Percentiles rank a stretch among this genome's conserved stretches.
phyloP scores from a whole-genome alignment of 2,113 vertebrate species.

The Oophaga pumilio region DNA sequence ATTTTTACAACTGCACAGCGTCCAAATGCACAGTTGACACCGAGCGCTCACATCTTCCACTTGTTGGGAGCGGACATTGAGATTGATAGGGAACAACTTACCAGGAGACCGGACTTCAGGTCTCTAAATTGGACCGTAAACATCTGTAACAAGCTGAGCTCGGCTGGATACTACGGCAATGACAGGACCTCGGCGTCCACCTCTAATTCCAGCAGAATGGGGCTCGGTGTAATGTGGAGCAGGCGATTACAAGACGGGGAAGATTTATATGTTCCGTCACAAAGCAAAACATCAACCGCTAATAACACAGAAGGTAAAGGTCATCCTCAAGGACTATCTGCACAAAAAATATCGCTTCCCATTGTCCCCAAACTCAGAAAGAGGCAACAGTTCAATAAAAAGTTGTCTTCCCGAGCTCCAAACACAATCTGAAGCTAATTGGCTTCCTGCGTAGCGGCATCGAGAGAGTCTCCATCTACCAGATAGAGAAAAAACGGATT shows the following conservation, averaged over 20 bases:
- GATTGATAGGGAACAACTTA: conserved; percentile 55
- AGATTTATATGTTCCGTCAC: conserved; percentile 41
- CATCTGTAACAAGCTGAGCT: conserved; percentile 45
- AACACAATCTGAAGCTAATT: neutral
- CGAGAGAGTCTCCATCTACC: neutral
- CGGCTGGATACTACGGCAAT: conserved; percentile 24
- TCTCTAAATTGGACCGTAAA: conserved; percentile 50
- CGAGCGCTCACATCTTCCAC: conserved; percentile 20
- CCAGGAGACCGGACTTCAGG: conserved; percentile 47
- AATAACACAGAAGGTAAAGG: conserved; percentile 35
- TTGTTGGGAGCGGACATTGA: conserved; percentile 43
- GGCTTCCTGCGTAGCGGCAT: neutral
- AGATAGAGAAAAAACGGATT: neutral
- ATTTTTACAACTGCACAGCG: conserved; percentile 48
- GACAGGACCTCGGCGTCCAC: conserved; percentile 1
- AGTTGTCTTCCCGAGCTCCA: neutral
- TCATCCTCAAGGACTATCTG: conserved; percentile 1
- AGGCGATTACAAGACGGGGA: conserved; percentile 29
- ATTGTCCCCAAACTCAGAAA: neutral
- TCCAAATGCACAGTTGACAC: conserved; percentile 37
- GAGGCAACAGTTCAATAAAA: neutral
- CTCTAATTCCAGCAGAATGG: conserved; percentile 31
- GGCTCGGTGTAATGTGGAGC: neutral
- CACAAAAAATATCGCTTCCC: neutral
- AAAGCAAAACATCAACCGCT: conserved; percentile 28